phyloP scores from a whole-genome alignment of 2,888 invertebrate species.

The Cryptus armator region DNA sequence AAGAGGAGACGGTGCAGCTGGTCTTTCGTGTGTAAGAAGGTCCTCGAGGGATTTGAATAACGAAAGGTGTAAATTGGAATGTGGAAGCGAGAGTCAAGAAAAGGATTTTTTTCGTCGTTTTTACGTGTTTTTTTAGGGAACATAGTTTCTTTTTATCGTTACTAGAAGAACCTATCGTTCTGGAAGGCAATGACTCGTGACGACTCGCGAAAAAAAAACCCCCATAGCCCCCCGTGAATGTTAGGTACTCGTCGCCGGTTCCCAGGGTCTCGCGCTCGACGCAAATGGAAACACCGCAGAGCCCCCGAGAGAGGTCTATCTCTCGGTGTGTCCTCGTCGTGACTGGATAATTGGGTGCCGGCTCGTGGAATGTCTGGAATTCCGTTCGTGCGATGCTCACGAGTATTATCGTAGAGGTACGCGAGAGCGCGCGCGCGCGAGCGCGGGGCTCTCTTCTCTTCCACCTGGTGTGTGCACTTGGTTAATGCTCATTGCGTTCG shows the following conservation, averaged over 20 bases:
- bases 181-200: constrained; percentile 56
- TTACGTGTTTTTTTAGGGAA: background rate
- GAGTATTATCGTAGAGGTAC: constrained; percentile 47
- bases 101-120: background rate
- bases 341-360: constrained; percentile 66
- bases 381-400: constrained; percentile 40
- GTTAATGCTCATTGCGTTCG: background rate
- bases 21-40: background rate
- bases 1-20: constrained; percentile 13
- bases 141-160: constrained; percentile 3
- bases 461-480: constrained; percentile 53
- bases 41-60: constrained; percentile 58
- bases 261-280: constrained; percentile 48
- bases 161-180: constrained; percentile 35
- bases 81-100: constrained; percentile 16
- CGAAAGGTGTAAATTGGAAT: constrained; percentile 55
- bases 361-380: constrained; percentile 56
- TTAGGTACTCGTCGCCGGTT: constrained; percentile 31
- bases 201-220: constrained; percentile 43
- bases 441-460: constrained; percentile 48
- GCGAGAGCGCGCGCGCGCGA: background rate
- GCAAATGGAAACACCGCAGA: constrained; percentile 56
- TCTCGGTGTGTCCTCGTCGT: constrained; percentile 51
- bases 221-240: background rate
- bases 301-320: background rate